A percentile compares a stretch with the other conserved stretches of the same genome.
phyloP scores from a whole-genome alignment of 1,140 invertebrate species.

The Caenorhabditis briggsae region DNA sequence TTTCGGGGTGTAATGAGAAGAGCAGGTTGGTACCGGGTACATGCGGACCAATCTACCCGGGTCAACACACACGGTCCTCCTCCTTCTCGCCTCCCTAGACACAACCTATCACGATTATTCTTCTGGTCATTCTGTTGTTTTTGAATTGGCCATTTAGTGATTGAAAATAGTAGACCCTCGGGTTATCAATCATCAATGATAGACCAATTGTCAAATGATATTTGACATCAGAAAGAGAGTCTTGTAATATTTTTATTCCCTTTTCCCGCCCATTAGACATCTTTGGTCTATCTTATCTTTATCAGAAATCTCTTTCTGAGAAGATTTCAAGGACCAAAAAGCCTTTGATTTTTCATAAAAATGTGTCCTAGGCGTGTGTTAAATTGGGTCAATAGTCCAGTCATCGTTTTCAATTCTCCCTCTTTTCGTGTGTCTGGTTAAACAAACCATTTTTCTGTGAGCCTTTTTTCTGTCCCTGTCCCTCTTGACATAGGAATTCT shows the following conservation, averaged over 20 bases:
- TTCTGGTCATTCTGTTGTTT: background rate
- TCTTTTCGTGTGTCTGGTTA: slow-evolving; percentile 29
- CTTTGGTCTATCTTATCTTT: background rate
- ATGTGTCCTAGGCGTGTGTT: background rate
- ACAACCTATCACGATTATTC: background rate
- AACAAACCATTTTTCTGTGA: slow-evolving; percentile 26
- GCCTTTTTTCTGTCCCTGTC: background rate
- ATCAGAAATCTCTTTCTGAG: no score
- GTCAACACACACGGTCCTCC: background rate
- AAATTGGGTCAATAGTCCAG: slow-evolving; percentile 13
- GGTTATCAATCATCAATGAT: slow-evolving; percentile 51
- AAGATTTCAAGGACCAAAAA: no score
- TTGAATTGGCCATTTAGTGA: background rate
- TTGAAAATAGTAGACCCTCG: slow-evolving; percentile 1
- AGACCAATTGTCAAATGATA: slow-evolving; percentile 34
- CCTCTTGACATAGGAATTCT: background rate
- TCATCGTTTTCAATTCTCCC: slow-evolving; percentile 20
- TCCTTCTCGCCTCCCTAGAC: background rate
- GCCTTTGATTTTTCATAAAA: no score
- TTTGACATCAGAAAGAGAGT: slow-evolving; percentile 11
- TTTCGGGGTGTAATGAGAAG: slow-evolving; percentile 6
- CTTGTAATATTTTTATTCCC: background rate
- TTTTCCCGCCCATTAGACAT: background rate
- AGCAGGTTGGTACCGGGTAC: slow-evolving; percentile 30
- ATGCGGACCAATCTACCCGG: background rate